These are phyloP conservation scores for Himalopsyche tibetana DNA, from an alignment of 2,888 invertebrate species.

Conservation along the genomic window DNA sequence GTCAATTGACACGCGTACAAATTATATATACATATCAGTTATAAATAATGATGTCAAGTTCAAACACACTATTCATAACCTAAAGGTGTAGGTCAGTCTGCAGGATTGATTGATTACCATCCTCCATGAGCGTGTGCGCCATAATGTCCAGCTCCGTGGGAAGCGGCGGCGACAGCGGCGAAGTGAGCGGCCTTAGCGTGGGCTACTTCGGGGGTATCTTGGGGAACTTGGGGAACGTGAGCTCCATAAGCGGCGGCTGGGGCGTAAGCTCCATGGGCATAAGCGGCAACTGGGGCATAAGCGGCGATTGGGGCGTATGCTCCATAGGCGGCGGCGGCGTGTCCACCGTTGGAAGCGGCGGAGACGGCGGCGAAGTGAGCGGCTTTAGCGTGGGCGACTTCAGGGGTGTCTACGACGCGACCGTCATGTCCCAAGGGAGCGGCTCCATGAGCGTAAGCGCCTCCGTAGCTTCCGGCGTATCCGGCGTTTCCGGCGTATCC, in stretches of 20 bases:
- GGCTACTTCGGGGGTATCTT: constrained; percentile 44
- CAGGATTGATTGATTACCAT: neutral
- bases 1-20: neutral
- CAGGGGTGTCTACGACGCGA: constrained; percentile 77
- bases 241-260: neutral
- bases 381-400: constrained; percentile 79
- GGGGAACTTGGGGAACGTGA: constrained; percentile 1
- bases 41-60: neutral
- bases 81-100: neutral
- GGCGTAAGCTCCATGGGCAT: constrained; percentile 16
- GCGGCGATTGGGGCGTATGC: constrained; percentile 47
- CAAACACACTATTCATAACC: neutral
- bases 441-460: constrained; percentile 41
- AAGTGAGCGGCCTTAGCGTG: constrained; percentile 60
- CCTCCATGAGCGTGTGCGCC: constrained; percentile 12
- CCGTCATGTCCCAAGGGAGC: constrained; percentile 57
- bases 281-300: constrained; percentile 77
- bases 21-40: neutral
- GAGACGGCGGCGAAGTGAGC: constrained; percentile 76
- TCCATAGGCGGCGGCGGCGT: constrained; percentile 69
- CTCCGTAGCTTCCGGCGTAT: constrained; percentile 18
- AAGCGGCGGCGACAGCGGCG: constrained; percentile 48
- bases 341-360: constrained; percentile 47
- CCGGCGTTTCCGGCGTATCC: constrained; percentile 67
- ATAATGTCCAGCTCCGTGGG: constrained; percentile 27